Evolutionary conservation across 2,797 vertebrate genomes (phyloP).

Genomic region (Molossus alvarezi): DNA sequence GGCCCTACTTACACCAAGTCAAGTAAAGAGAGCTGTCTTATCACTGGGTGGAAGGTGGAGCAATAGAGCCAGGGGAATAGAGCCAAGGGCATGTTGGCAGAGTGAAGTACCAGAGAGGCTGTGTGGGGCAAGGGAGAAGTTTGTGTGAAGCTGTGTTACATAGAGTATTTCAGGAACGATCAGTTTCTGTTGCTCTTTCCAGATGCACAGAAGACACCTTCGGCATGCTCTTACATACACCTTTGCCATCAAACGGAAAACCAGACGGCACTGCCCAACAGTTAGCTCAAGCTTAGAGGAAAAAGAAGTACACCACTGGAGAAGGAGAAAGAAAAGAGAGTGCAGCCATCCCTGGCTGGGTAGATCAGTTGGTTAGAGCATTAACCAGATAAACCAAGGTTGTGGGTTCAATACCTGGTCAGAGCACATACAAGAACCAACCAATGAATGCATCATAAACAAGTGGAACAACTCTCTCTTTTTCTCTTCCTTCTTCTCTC

Average conservation of each 20-base stretch:
- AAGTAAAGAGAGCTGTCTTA: neutral
- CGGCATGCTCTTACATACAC: neutral
- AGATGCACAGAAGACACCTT: neutral
- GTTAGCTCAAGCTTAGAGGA: neutral
- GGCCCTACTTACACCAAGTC: neutral
- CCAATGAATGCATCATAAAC: neutral
- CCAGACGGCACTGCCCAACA: neutral
- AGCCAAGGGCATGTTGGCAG: neutral
- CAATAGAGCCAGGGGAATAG: neutral
- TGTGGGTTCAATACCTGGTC: neutral
- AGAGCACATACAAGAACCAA: neutral
- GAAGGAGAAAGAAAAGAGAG: neutral
- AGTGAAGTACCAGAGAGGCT: neutral
- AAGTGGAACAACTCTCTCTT: neutral
- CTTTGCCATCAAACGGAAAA: neutral
- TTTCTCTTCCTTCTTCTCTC: no score
- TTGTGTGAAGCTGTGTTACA: neutral
- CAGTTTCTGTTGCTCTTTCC: neutral
- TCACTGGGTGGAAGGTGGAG: neutral
- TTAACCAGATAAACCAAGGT: neutral
- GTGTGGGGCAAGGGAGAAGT: neutral
- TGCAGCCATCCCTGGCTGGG: neutral
- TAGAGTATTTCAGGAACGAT: neutral
- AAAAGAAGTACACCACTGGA: neutral
- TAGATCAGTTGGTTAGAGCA: neutral